A percentile compares a stretch with the other conserved stretches of the same genome.
Evolutionary conservation across 2,888 invertebrate genomes (phyloP).

Genomic region (Lithophane ornitopus): DNA sequence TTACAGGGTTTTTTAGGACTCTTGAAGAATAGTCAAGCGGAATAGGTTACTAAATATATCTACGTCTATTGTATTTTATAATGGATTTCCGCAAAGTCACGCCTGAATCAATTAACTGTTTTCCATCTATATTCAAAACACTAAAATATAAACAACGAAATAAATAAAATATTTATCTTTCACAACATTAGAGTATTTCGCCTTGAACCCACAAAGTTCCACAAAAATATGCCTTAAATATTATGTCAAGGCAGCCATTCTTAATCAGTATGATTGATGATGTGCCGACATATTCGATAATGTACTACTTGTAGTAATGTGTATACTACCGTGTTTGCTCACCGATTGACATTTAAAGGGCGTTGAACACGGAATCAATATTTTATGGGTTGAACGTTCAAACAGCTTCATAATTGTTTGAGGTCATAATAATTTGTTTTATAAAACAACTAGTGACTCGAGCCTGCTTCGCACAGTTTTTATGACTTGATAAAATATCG

Average conservation of each 20-base stretch:
- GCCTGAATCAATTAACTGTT: too few relatives aligned
- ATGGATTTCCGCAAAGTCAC: too few relatives aligned
- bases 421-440: background rate
- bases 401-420: conserved; percentile 4
- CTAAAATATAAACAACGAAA: background rate
- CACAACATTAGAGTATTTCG: background rate
- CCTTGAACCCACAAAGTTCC: background rate
- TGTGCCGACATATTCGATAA: conserved; percentile 36
- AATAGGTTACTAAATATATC: too few relatives aligned
- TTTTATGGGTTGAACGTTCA: background rate
- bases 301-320: conserved; percentile 22
- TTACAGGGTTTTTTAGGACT: too few relatives aligned
- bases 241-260: conserved; percentile 13
- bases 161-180: background rate
- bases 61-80: too few relatives aligned
- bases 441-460: background rate
- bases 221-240: conserved; percentile 21
- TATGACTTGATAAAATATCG: background rate
- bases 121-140: too few relatives aligned
- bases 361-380: conserved; percentile 36
- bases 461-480: too few relatives aligned
- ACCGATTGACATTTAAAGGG: conserved; percentile 56
- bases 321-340: conserved; percentile 13
- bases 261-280: conserved; percentile 50
- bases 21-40: too few relatives aligned